Percentiles rank a stretch among this genome's conserved stretches.
These are phyloP conservation scores for Atherinomorus stipes DNA, from an alignment of 2,113 vertebrate genomes.

Conservation along the genomic window DNA sequence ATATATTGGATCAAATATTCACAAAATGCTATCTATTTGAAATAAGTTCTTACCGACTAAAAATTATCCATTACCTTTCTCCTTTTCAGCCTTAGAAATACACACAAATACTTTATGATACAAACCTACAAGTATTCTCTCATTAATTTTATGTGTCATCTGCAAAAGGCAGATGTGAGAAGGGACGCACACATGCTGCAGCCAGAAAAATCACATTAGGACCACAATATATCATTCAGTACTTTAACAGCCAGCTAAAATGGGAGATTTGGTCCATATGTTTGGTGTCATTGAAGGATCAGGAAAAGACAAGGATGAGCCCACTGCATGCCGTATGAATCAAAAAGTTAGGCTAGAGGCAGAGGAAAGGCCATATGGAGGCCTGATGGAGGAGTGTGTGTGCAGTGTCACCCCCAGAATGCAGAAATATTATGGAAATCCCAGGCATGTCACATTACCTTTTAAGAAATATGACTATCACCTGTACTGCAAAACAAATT, in stretches of 20 bases:
- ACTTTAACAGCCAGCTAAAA: constrained; percentile 67
- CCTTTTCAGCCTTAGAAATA: constrained; percentile 36
- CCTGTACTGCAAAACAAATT: constrained; percentile 54
- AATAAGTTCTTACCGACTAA: neutral
- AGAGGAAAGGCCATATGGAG: constrained; percentile 63
- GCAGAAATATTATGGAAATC: constrained; percentile 57
- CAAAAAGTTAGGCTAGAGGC: constrained; percentile 50
- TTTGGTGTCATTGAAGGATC: constrained; percentile 75
- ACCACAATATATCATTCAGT: constrained; percentile 72
- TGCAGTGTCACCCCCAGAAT: constrained; percentile 62
- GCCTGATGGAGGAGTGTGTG: constrained; percentile 49
- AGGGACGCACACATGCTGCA: constrained; percentile 66
- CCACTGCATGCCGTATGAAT: constrained; percentile 66
- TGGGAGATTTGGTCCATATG: constrained; percentile 78
- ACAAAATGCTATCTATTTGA: constrained; percentile 12
- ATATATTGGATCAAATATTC: neutral
- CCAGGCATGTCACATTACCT: constrained; percentile 58
- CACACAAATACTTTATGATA: constrained; percentile 25
- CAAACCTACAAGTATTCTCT: constrained; percentile 17
- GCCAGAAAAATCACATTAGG: constrained; percentile 81
- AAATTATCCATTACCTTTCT: constrained; percentile 2
- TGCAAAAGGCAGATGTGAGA: constrained; percentile 58
- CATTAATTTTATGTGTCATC: constrained; percentile 56
- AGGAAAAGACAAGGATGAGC: constrained; percentile 58
- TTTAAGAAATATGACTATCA: constrained; percentile 67